These are phyloP conservation scores for Ageneiosus marmoratus DNA, from an alignment of 2,113 vertebrate genomes.

Conservation along the genomic window DNA sequence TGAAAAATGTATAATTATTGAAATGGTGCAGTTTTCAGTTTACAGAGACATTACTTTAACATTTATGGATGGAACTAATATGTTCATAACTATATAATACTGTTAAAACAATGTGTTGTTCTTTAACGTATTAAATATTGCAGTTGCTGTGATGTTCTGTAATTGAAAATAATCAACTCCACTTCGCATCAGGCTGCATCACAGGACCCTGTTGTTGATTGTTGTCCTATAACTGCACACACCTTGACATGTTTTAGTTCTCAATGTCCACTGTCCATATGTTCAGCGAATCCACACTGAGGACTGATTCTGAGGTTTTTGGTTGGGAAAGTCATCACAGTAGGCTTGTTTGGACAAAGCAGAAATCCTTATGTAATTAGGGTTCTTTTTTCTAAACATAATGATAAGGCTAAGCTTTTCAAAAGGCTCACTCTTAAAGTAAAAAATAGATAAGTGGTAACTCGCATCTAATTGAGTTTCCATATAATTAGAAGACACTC, in stretches of 20 bases:
- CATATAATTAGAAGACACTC: neutral
- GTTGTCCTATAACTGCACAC: neutral
- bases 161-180: neutral
- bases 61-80: neutral
- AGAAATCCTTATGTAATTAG: neutral
- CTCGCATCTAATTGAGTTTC: neutral
- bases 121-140: neutral
- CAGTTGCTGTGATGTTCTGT: neutral
- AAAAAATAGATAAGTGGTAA: neutral
- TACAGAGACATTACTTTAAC: neutral
- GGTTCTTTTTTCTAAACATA: neutral
- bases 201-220: neutral
- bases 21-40: neutral
- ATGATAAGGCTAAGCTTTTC: neutral
- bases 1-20: no score
- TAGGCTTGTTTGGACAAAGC: neutral
- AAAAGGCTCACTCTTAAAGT: neutral
- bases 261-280: neutral
- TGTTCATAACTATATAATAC: neutral
- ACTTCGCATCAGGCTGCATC: neutral
- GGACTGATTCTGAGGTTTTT: neutral
- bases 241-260: neutral
- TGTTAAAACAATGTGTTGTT: neutral
- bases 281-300: neutral
- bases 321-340: neutral